Conservation (phyloP, 1,140 invertebrate species). For the Pygmarrhopalites habei region DNA sequence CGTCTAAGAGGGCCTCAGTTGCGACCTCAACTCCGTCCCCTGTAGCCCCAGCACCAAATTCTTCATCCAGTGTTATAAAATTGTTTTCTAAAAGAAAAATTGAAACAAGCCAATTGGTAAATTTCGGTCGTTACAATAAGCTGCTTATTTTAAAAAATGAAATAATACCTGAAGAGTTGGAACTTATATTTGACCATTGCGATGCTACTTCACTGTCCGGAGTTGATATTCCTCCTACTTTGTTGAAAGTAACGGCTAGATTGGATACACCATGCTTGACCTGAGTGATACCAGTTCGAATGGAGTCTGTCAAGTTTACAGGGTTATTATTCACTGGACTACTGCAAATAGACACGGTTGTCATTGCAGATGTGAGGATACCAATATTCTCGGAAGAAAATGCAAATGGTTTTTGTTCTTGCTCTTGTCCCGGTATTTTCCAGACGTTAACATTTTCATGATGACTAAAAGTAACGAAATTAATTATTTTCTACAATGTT, state of each 20-base stretch:
- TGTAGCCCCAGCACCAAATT: neutral
- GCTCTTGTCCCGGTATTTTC: conserved; percentile 13
- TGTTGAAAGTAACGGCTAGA: conserved; percentile 22
- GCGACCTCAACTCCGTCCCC: conserved; percentile 62
- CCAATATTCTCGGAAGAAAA: neutral
- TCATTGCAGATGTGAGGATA: neutral
- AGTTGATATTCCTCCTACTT: conserved; percentile 29
- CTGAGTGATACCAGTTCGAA: conserved; percentile 4
- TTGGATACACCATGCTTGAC: conserved; percentile 24
- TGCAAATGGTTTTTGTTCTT: neutral
- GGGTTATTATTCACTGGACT: conserved; percentile 24
- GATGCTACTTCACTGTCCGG: conserved; percentile 38
- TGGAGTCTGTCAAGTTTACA: conserved; percentile 11
- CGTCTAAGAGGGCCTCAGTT: conserved; percentile 75
- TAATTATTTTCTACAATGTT: no score
- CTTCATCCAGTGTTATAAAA: conserved; percentile 22
- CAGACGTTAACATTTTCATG: conserved; percentile 1
- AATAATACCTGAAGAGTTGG: no score
- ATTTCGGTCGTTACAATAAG: no score
- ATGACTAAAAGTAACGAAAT: neutral
- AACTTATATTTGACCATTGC: conserved; percentile 21
- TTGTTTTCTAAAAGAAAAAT: conserved; percentile 33
- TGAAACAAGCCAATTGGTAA: conserved; percentile 19
- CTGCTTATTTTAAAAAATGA: no score
- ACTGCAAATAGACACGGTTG: conserved; percentile 4